Evolutionary conservation across 2,888 invertebrate species (phyloP).

Genomic region (Lycocerus yunnanus): DNA sequence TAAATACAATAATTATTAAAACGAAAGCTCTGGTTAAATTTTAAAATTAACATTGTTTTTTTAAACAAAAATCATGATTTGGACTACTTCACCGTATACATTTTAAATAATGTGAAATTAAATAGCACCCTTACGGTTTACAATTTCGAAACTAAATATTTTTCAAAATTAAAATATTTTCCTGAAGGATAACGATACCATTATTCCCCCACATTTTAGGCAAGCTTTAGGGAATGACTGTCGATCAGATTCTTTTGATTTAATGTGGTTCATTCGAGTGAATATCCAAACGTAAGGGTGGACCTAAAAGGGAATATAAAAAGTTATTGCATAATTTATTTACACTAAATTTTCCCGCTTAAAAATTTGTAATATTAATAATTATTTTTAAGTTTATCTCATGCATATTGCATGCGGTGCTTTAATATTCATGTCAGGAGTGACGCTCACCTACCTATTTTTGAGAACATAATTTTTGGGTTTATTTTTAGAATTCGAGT

Average conservation of each 20-base stretch:
- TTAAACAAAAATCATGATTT: neutral
- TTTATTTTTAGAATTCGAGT: neutral
- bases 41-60: neutral
- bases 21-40: neutral
- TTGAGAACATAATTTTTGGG: neutral
- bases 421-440: neutral
- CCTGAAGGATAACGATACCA: neutral
- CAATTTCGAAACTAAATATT: neutral
- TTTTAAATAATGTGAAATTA: no score
- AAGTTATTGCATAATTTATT: neutral
- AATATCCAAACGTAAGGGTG: neutral
- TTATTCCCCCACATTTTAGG: neutral
- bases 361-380: neutral
- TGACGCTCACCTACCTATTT: neutral
- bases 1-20: neutral
- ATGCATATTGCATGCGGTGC: neutral
- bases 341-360: neutral
- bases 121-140: neutral
- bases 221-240: neutral
- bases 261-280: neutral
- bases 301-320: neutral
- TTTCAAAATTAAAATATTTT: neutral
- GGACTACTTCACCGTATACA: no score
- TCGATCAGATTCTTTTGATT: neutral
- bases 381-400: neutral